Conservation (phyloP, 2,888 invertebrate genomes). For the Limnephilus rhombicus region DNA sequence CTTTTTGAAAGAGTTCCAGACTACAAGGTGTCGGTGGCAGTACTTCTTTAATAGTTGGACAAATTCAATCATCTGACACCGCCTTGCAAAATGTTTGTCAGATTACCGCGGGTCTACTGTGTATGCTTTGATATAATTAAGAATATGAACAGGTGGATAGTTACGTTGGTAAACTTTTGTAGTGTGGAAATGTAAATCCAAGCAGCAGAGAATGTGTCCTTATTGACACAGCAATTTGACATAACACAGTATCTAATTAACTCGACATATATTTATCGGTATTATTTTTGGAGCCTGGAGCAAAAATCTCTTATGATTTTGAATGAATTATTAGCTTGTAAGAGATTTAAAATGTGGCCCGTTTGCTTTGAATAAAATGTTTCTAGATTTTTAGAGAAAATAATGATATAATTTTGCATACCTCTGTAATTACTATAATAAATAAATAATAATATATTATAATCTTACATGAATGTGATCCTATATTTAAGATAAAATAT, state of each 20-base stretch:
- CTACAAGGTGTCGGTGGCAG: too few relatives aligned
- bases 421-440: neutral
- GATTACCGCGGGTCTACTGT: too few relatives aligned
- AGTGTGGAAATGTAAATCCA: too few relatives aligned
- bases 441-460: neutral
- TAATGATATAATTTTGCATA: neutral
- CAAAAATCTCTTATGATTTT: neutral
- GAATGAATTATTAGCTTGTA: neutral
- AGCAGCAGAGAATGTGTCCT: neutral
- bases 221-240: neutral
- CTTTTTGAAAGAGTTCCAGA: too few relatives aligned
- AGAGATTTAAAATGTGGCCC: neutral
- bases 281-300: neutral
- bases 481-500: neutral
- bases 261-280: neutral
- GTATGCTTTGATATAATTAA: too few relatives aligned
- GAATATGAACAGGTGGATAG: neutral
- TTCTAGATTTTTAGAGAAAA: neutral
- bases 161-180: too few relatives aligned
- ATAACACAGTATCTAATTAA: neutral
- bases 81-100: too few relatives aligned
- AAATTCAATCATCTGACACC: too few relatives aligned
- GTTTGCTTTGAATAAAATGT: neutral
- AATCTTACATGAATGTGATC: constrained; percentile 25
- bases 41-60: too few relatives aligned